Evolutionary conservation across 2,797 vertebrate genomes (phyloP).

Genomic region (Lagocephalus sceleratus): DNA sequence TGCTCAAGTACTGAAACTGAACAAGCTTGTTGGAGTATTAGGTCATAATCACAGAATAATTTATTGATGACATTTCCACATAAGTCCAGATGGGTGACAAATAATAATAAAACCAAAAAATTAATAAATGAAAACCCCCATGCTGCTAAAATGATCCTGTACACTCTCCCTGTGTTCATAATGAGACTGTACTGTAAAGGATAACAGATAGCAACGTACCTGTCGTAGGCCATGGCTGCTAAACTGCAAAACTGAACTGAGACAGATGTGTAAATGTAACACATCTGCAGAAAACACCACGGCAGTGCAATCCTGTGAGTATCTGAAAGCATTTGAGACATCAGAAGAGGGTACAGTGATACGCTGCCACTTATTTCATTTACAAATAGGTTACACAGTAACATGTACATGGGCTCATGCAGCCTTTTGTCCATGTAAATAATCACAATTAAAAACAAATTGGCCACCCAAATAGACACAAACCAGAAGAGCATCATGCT

Average conservation of each 20-base stretch:
- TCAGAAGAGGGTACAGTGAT: conserved; percentile 23
- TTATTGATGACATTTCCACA: conserved; percentile 45
- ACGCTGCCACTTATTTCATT: conserved; percentile 29
- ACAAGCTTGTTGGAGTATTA: conserved; percentile 22
- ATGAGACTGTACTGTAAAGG: conserved; percentile 34
- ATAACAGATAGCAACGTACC: too few relatives aligned
- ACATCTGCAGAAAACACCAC: conserved; percentile 54
- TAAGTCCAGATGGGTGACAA: conserved; percentile 12
- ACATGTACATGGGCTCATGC: conserved; percentile 56
- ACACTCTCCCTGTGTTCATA: conserved; percentile 35
- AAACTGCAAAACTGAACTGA: conserved; percentile 50
- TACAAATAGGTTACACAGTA: conserved; percentile 49
- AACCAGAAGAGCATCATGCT: too few relatives aligned
- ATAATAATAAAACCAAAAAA: conserved; percentile 5
- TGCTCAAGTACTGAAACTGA: too few relatives aligned
- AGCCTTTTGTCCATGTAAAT: too few relatives aligned
- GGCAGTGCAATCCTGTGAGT: conserved; percentile 34
- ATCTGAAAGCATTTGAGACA: conserved; percentile 24
- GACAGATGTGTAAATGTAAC: conserved; percentile 35
- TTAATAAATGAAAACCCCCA: conserved; percentile 28
- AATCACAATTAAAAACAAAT: too few relatives aligned
- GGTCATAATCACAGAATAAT: conserved; percentile 44
- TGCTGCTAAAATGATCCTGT: conserved; percentile 12
- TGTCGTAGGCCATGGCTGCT: conserved; percentile 55
- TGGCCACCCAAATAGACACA: too few relatives aligned